Percentiles rank a stretch among this genome's conserved stretches.
These are phyloP conservation scores for Aerospiza tachiro DNA, from an alignment of 2,797 vertebrate species.

Conservation along the genomic window DNA sequence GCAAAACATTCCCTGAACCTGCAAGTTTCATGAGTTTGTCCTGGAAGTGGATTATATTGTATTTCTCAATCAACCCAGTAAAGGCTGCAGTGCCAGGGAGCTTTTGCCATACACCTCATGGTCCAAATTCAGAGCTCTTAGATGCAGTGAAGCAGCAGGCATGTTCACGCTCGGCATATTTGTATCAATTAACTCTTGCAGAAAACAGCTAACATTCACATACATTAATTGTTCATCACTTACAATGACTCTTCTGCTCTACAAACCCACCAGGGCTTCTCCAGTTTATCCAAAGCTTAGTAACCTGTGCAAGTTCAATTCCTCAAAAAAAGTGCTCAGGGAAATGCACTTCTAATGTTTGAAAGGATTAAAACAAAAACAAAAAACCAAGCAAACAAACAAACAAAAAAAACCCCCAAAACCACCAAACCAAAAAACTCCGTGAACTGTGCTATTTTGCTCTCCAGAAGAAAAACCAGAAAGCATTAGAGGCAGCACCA, in stretches of 20 bases:
- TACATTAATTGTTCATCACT: not conserved
- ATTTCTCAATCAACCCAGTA: not conserved
- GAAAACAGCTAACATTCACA: not conserved
- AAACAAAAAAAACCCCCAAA: no score
- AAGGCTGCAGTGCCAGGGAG: not conserved
- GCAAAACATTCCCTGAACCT: conserved; percentile 14
- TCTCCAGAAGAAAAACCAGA: not conserved
- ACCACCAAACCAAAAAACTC: no score
- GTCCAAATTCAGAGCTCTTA: not conserved
- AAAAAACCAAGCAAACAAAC: no score
- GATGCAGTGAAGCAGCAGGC: not conserved
- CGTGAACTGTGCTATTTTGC: not conserved
- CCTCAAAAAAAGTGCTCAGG: not conserved
- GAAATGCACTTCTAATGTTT: not conserved
- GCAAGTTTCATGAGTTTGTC: conserved; percentile 36
- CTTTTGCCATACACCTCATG: not conserved
- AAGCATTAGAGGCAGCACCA: not conserved
- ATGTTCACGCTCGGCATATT: not conserved
- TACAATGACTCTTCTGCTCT: not conserved
- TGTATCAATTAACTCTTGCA: conserved; percentile 44
- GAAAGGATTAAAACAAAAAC: not conserved
- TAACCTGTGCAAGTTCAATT: not conserved
- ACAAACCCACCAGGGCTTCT: not conserved
- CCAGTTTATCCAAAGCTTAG: not conserved
- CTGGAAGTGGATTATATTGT: not conserved